A percentile compares a stretch with the other conserved stretches of the same genome.
phyloP scores from a whole-genome alignment of 2,797 vertebrate genomes.

The Catharus ustulatus region DNA sequence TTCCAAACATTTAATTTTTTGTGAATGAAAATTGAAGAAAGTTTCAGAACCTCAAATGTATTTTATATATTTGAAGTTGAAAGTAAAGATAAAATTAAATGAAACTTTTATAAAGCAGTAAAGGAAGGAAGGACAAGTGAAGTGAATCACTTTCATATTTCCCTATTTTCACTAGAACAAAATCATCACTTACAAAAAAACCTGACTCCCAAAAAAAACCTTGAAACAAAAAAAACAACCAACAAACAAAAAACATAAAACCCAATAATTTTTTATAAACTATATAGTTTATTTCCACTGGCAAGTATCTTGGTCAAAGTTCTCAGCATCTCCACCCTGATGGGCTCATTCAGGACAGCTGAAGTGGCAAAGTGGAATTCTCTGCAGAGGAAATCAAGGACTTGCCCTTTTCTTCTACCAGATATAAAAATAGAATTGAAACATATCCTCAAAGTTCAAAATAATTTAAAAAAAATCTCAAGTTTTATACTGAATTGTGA shows the following conservation, averaged over 20 bases:
- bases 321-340: not conserved
- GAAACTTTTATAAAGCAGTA: not conserved
- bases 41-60: not conserved
- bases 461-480: not conserved
- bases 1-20: not conserved
- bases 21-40: not conserved
- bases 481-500: not conserved
- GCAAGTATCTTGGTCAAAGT: not conserved
- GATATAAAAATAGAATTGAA: not conserved
- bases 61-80: not conserved
- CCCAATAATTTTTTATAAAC: not conserved
- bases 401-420: not conserved
- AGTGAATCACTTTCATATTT: not conserved
- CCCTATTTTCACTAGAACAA: not conserved
- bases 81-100: not conserved
- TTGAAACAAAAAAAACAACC: not conserved
- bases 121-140: not conserved
- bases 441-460: not conserved
- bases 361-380: not conserved
- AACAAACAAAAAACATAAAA: not conserved
- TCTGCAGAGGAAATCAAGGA: not conserved
- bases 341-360: not conserved
- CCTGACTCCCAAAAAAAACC: accelerated
- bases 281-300: not conserved
- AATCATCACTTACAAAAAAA: not conserved